A percentile compares a stretch with the other conserved stretches of the same genome.
These are phyloP conservation scores for Xenopus laevis DNA, from an alignment of 2,113 vertebrate genomes.

Conservation along the genomic window DNA sequence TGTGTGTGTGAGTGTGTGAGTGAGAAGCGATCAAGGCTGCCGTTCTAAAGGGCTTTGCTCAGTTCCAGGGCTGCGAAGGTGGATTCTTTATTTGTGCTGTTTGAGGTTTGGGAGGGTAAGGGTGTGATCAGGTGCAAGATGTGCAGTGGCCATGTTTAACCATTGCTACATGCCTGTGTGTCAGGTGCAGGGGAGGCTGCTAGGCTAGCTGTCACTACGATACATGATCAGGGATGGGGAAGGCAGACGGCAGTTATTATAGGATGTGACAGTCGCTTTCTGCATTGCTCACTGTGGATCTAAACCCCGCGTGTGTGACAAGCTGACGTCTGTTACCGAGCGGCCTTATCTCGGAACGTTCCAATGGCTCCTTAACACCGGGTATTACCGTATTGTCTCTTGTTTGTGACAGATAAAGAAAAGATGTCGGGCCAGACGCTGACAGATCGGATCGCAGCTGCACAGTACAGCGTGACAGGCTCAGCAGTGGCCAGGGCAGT, in stretches of 20 bases:
- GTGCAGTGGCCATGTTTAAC: neutral
- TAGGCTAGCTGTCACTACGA: constrained; percentile 1
- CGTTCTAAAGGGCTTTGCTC: constrained; percentile 13
- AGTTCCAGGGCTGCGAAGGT: constrained; percentile 12
- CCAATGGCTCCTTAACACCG: constrained; percentile 43
- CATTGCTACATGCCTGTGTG: neutral
- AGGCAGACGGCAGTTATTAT: neutral
- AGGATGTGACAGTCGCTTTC: neutral
- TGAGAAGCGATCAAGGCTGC: constrained; percentile 14
- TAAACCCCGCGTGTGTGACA: constrained; percentile 51
- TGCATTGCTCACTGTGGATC: neutral
- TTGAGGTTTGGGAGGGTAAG: neutral
- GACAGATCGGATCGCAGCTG: constrained; percentile 95
- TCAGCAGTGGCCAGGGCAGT: constrained; percentile 92
- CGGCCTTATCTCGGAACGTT: neutral
- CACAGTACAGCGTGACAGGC: constrained; percentile 95
- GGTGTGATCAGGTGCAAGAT: neutral
- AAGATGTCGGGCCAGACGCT: constrained; percentile 98
- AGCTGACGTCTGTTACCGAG: constrained; percentile 12
- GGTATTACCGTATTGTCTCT: constrained; percentile 30
- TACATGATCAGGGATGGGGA: neutral
- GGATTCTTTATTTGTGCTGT: neutral
- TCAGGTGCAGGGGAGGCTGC: neutral
- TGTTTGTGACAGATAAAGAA: constrained; percentile 52
- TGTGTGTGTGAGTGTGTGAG: constrained; percentile 7